phyloP scores from a whole-genome alignment of 2,797 vertebrate species.

The Anolis apletophallus region DNA sequence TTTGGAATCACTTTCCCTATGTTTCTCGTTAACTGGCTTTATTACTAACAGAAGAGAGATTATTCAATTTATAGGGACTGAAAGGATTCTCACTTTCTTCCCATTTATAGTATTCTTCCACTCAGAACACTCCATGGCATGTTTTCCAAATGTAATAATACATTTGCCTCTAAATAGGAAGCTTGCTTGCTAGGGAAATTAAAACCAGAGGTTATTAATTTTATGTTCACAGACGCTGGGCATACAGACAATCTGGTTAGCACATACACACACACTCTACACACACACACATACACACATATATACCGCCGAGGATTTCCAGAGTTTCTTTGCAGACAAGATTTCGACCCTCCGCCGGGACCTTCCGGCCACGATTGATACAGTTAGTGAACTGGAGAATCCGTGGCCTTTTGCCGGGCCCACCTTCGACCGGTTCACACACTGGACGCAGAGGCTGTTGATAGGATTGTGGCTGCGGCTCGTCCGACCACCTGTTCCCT shows the following conservation, averaged over 20 bases:
- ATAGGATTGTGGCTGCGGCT: too few relatives aligned
- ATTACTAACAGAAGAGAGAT: constrained; percentile 18
- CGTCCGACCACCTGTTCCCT: too few relatives aligned
- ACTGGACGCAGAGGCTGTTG: too few relatives aligned
- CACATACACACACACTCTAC: too few relatives aligned
- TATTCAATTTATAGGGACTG: not conserved
- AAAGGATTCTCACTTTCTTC: constrained; percentile 22
- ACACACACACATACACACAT: too few relatives aligned
- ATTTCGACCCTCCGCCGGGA: too few relatives aligned
- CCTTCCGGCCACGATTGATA: too few relatives aligned
- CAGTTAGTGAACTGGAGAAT: too few relatives aligned
- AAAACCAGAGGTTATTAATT: constrained; percentile 39
- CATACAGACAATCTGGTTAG: constrained; percentile 33
- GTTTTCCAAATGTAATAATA: constrained; percentile 36
- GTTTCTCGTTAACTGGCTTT: not conserved
- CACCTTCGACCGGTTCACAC: too few relatives aligned
- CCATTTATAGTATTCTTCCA: not conserved
- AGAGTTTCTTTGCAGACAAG: too few relatives aligned
- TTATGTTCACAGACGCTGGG: constrained; percentile 27
- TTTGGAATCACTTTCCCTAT: constrained; percentile 33
- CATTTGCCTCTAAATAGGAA: constrained; percentile 34
- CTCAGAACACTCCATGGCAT: not conserved
- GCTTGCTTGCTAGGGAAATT: constrained; percentile 49
- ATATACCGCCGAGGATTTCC: too few relatives aligned
- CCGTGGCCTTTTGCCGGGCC: too few relatives aligned